Percentiles rank a stretch among this genome's conserved stretches.
Evolutionary conservation across 2,113 vertebrate genomes (phyloP).

Genomic region (Hyla sarda): DNA sequence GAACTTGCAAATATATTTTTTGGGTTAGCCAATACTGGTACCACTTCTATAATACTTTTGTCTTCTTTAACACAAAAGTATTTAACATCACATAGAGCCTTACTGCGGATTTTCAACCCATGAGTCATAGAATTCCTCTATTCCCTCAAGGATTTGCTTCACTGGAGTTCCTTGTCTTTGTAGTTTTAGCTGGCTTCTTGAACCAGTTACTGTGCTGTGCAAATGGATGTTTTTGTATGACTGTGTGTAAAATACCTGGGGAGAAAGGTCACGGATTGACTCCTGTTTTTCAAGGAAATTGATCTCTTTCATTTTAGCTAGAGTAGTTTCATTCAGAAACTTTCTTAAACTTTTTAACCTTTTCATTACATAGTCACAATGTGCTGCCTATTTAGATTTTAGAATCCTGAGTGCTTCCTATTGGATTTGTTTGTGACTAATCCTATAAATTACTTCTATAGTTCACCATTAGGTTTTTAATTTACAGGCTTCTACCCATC

Average conservation of each 20-base stretch:
- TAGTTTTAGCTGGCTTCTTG: slow-evolving; percentile 74
- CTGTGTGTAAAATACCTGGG: slow-evolving; percentile 64
- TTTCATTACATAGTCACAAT: slow-evolving; percentile 53
- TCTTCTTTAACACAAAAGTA: slow-evolving; percentile 60
- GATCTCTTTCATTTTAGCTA: slow-evolving; percentile 63
- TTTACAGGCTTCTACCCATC: slow-evolving; percentile 63
- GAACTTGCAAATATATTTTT: no score
- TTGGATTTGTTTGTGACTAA: slow-evolving; percentile 62
- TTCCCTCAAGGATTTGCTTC: slow-evolving; percentile 80
- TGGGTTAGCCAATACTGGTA: no score
- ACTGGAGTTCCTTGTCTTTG: slow-evolving; percentile 79
- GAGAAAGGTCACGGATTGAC: slow-evolving; percentile 63
- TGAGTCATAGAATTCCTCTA: slow-evolving; percentile 86
- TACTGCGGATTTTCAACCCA: slow-evolving; percentile 78
- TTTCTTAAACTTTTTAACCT: slow-evolving; percentile 65
- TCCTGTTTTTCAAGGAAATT: slow-evolving; percentile 71
- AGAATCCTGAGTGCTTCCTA: slow-evolving; percentile 43
- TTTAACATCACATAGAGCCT: slow-evolving; percentile 62
- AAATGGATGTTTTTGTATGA: slow-evolving; percentile 67
- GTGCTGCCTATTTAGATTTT: slow-evolving; percentile 53
- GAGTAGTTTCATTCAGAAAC: slow-evolving; percentile 64
- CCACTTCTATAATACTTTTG: slow-evolving; percentile 63
- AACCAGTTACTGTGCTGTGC: slow-evolving; percentile 69
- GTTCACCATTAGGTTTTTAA: slow-evolving; percentile 55
- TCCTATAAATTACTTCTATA: slow-evolving; percentile 55